phyloP scores from a whole-genome alignment of 2,888 invertebrate species.

The Euplexia lucipara region DNA sequence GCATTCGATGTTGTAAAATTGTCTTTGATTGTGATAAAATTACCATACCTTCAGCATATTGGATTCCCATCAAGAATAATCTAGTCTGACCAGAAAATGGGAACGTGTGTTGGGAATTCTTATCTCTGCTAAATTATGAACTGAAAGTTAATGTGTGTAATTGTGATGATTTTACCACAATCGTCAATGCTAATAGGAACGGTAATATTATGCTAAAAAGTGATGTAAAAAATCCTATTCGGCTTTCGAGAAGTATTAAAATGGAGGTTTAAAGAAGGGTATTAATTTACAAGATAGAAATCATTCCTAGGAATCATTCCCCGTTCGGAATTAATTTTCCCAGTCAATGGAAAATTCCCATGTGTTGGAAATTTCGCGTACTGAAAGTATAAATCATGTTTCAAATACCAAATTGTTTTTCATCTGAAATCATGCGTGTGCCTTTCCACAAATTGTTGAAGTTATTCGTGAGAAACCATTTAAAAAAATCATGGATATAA shows the following conservation, averaged over 20 bases:
- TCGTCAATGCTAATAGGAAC: conserved; percentile 2
- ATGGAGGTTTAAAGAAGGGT: conserved; percentile 26
- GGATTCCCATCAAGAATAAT: not conserved
- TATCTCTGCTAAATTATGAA: not conserved
- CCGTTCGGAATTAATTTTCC: conserved; percentile 30
- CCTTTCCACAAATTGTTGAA: conserved; percentile 41
- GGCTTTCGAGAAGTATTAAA: conserved; percentile 28
- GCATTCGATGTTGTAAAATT: conserved; percentile 19
- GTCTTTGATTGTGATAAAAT: not conserved
- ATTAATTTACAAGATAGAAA: conserved; percentile 37
- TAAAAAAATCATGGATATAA: conserved; percentile 13
- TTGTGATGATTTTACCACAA: conserved; percentile 24
- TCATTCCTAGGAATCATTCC: conserved; percentile 58
- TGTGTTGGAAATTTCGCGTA: conserved; percentile 18
- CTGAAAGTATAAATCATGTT: conserved; percentile 45
- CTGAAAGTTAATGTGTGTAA: not conserved
- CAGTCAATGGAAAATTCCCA: conserved; percentile 27
- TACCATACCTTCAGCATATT: conserved; percentile 5
- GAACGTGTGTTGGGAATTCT: not conserved
- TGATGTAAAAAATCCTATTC: conserved; percentile 26
- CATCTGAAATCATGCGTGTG: conserved; percentile 30
- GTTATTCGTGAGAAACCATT: conserved; percentile 14
- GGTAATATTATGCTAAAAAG: conserved; percentile 26
- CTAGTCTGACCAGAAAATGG: conserved; percentile 4
- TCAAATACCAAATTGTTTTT: conserved; percentile 20